phyloP scores from a whole-genome alignment of 2,888 invertebrate species.

The Terebella lapidaria region DNA sequence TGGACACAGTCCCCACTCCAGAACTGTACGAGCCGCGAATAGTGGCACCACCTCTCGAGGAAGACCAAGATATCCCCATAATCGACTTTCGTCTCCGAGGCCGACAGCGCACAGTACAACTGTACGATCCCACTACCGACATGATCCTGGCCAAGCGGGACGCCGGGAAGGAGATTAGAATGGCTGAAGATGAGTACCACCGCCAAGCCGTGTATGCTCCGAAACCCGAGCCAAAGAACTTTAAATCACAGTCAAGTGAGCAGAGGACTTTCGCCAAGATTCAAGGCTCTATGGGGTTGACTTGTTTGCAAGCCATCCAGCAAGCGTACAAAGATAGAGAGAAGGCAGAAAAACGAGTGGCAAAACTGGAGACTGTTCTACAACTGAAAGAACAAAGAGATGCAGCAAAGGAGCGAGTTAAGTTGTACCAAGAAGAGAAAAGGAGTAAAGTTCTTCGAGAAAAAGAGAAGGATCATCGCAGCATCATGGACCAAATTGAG shows the following conservation, averaged over 20 bases:
- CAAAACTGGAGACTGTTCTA: conserved; percentile 41
- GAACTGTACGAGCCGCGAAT: conserved; percentile 10
- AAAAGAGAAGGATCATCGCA: conserved; percentile 34
- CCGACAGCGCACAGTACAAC: background rate
- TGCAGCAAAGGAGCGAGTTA: conserved; percentile 39
- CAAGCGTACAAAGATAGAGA: conserved; percentile 48
- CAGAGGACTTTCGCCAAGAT: conserved; percentile 33
- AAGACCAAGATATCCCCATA: conserved; percentile 32
- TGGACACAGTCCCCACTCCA: conserved; percentile 26
- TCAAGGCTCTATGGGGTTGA: conserved; percentile 46
- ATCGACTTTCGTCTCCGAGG: conserved; percentile 8
- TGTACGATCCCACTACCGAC: conserved; percentile 41
- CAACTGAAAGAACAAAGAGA: conserved; percentile 40
- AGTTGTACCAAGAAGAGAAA: conserved; percentile 39
- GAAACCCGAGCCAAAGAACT: background rate
- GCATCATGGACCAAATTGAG: conserved; percentile 35
- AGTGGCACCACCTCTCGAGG: no score
- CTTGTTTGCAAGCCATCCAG: conserved; percentile 47
- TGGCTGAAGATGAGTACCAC: conserved; percentile 41
- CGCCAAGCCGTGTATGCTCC: background rate
- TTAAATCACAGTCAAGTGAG: conserved; percentile 1
- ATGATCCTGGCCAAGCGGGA: conserved; percentile 41
- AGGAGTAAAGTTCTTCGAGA: conserved; percentile 32
- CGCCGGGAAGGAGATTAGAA: conserved; percentile 40
- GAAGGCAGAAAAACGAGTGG: conserved; percentile 38